Percentiles rank a stretch among this genome's conserved stretches.
These are phyloP conservation scores for Trissonchulus latispiculum DNA, from an alignment of 2,888 invertebrate genomes.

Conservation along the genomic window DNA sequence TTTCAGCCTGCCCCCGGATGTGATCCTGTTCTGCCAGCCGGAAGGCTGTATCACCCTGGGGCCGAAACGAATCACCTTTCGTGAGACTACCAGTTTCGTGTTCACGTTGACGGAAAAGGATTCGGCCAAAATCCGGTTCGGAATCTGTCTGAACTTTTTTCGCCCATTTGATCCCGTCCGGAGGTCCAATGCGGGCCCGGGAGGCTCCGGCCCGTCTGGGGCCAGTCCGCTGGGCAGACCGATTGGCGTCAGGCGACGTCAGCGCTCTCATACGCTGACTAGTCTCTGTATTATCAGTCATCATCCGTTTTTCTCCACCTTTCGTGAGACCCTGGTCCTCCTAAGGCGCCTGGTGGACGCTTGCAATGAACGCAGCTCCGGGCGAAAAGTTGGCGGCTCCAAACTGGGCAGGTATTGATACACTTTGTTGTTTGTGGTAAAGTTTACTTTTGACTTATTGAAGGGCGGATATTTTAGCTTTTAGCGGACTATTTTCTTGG, in stretches of 20 bases:
- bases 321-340: conserved; percentile 91
- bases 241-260: background rate
- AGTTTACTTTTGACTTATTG: too few species aligned
- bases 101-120: conserved; percentile 83
- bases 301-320: conserved; percentile 97
- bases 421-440: too few species aligned
- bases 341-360: conserved; percentile 91
- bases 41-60: conserved; percentile 69
- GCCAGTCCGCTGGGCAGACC: background rate
- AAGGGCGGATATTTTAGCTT: too few species aligned
- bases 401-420: conserved; percentile 20
- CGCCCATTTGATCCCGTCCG: conserved; percentile 46
- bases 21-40: conserved; percentile 98
- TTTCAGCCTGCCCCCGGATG: conserved; percentile 90
- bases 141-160: conserved; percentile 97
- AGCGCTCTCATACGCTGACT: conserved; percentile 67
- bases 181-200: background rate
- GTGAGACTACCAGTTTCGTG: conserved; percentile 24
- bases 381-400: conserved; percentile 21
- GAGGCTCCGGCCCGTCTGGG: background rate
- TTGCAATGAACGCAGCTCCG: conserved; percentile 65
- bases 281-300: conserved; percentile 94
- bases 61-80: conserved; percentile 17
- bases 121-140: conserved; percentile 82
- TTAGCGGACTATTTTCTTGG: too few species aligned